phyloP scores from a whole-genome alignment of 2,888 invertebrate genomes.

The Amblyjoppa proteus region DNA sequence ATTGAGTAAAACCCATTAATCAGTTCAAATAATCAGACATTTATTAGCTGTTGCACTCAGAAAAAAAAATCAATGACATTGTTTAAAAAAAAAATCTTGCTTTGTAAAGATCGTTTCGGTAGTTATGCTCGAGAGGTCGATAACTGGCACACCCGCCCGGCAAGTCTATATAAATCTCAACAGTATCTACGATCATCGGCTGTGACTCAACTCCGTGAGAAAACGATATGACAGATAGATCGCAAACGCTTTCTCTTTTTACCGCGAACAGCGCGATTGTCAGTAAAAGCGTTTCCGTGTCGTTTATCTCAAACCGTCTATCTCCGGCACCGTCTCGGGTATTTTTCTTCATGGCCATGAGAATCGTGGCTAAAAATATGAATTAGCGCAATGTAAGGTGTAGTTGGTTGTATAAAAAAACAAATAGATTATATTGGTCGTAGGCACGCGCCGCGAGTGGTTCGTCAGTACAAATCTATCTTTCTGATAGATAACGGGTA shows the following conservation, averaged over 20 bases:
- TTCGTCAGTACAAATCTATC: constrained; percentile 18
- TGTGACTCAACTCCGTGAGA: neutral
- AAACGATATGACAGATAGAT: constrained; percentile 24
- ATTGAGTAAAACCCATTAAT: neutral
- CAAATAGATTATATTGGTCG: neutral
- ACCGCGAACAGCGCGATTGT: constrained; percentile 42
- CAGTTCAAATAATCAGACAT: neutral
- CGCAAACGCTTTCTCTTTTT: constrained; percentile 49
- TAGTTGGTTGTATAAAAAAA: neutral
- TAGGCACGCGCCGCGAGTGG: neutral
- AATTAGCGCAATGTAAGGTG: neutral
- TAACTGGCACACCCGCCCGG: neutral
- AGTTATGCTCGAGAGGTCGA: neutral
- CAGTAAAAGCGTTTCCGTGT: constrained; percentile 43
- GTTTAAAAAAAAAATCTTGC: neutral
- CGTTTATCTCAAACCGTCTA: constrained; percentile 18
- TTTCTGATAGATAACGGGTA: neutral
- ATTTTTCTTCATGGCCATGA: constrained; percentile 9
- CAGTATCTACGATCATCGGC: constrained; percentile 29
- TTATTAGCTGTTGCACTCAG: neutral
- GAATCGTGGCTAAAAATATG: constrained; percentile 12
- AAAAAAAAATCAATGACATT: neutral
- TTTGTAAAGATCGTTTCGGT: neutral
- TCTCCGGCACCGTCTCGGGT: constrained; percentile 9
- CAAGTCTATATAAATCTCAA: neutral